Conservation (phyloP, 2,797 vertebrate species). For the Malacoraja senta region DNA sequence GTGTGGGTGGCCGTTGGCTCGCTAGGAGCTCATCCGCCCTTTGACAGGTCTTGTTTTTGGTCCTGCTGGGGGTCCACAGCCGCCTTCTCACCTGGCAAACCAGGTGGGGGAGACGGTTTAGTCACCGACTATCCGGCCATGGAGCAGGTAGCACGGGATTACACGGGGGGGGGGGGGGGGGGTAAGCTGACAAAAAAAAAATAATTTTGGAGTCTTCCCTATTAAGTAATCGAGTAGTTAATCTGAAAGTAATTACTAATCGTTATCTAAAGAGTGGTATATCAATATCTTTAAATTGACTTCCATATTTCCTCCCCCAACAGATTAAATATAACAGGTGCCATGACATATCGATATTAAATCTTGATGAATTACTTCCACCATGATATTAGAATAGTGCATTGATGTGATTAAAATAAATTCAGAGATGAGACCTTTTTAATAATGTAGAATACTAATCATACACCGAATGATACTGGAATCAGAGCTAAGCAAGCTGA, state of each 20-base stretch:
- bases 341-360: neutral
- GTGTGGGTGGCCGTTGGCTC: no score
- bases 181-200: no score
- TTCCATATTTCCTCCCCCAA: neutral
- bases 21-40: no score
- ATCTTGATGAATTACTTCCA: conserved; percentile 13
- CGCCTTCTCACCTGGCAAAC: no score
- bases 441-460: conserved; percentile 6
- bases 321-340: neutral
- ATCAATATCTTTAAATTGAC: neutral
- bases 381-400: neutral
- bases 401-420: neutral
- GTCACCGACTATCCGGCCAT: no score
- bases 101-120: no score
- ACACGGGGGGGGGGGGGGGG: no score
- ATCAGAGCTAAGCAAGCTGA: conserved; percentile 11
- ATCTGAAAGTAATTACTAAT: neutral
- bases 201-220: neutral
- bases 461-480: neutral
- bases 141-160: no score
- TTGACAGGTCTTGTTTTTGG: no score
- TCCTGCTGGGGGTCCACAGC: no score
- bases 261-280: neutral
- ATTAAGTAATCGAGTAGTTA: neutral
- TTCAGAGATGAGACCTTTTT: neutral